Conservation (phyloP, 2,797 vertebrate species). For the Spinibarbus caldwelli region DNA sequence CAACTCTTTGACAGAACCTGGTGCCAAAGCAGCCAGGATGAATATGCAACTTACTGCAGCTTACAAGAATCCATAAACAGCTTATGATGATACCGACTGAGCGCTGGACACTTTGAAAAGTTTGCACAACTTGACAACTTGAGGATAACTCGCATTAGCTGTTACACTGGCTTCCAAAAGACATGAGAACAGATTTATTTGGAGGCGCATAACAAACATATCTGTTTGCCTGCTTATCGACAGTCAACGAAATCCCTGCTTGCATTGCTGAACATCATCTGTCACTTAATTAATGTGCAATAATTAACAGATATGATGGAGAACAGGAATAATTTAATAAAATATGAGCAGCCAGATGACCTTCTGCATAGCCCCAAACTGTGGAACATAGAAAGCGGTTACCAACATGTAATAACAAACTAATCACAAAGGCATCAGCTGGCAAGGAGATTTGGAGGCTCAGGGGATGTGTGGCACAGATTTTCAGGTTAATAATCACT, state of each 20-base stretch:
- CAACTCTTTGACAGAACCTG: slow-evolving; percentile 27
- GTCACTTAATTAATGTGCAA: slow-evolving; percentile 51
- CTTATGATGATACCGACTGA: slow-evolving; percentile 38
- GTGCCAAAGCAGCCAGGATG: slow-evolving; percentile 6
- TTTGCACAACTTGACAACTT: slow-evolving; percentile 31
- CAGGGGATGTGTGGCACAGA: slow-evolving; percentile 31
- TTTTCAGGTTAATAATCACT: slow-evolving; percentile 61
- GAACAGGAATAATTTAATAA: slow-evolving; percentile 44
- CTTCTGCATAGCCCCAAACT: slow-evolving; percentile 24
- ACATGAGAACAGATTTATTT: slow-evolving; percentile 20
- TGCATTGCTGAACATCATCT: slow-evolving; percentile 46
- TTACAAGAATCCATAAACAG: slow-evolving; percentile 42
- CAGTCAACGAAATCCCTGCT: slow-evolving; percentile 42
- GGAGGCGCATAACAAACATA: slow-evolving; percentile 17
- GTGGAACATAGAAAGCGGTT: background rate
- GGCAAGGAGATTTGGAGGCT: slow-evolving; percentile 39
- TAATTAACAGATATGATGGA: slow-evolving; percentile 48
- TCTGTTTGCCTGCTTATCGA: slow-evolving; percentile 36
- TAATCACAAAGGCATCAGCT: slow-evolving; percentile 37
- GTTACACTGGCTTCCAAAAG: slow-evolving; percentile 30
- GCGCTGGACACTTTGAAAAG: slow-evolving; percentile 33
- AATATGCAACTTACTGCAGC: slow-evolving; percentile 37
- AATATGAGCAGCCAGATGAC: slow-evolving; percentile 32
- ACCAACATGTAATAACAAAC: slow-evolving; percentile 41
- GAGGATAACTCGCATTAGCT: slow-evolving; percentile 32